Conservation (phyloP, 2,888 invertebrate genomes). For the Panopea generosa region DNA sequence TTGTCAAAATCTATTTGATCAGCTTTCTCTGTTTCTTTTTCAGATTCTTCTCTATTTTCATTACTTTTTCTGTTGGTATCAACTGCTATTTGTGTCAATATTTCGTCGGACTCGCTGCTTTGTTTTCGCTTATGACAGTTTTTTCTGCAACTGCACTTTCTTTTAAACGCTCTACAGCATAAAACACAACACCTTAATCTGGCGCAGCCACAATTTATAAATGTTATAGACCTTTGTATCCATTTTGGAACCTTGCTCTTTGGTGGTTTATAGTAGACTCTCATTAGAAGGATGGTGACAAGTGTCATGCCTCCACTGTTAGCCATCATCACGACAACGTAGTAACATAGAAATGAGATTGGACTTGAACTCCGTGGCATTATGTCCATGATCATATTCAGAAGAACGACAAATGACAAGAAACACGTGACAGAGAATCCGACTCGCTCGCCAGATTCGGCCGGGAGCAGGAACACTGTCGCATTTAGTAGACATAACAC, state of each 20-base stretch:
- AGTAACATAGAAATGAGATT: constrained; percentile 57
- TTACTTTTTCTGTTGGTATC: too few species aligned
- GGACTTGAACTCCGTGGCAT: constrained; percentile 57
- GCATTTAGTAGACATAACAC: constrained; percentile 53
- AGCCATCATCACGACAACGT: constrained; percentile 58
- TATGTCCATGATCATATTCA: constrained; percentile 64
- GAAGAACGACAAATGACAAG: constrained; percentile 49
- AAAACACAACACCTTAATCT: constrained; percentile 38
- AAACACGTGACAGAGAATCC: constrained; percentile 64
- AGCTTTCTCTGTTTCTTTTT: too few species aligned
- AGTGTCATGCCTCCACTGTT: constrained; percentile 59
- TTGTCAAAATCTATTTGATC: too few species aligned
- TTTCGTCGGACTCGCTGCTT: constrained; percentile 2
- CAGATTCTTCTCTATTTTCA: too few species aligned
- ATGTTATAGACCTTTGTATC: constrained; percentile 43
- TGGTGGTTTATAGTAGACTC: constrained; percentile 54
- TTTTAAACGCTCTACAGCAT: constrained; percentile 16
- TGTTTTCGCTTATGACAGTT: constrained; percentile 13
- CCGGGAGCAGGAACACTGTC: constrained; percentile 56
- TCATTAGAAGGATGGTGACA: constrained; percentile 50
- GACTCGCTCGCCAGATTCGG: constrained; percentile 59
- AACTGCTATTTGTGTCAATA: too few species aligned
- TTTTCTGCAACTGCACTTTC: constrained; percentile 21
- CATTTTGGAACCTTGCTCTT: constrained; percentile 52
- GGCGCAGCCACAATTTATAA: constrained; percentile 53